These are phyloP conservation scores for Furcifer pardalis DNA, from an alignment of 2,797 vertebrate genomes.

Conservation along the genomic window DNA sequence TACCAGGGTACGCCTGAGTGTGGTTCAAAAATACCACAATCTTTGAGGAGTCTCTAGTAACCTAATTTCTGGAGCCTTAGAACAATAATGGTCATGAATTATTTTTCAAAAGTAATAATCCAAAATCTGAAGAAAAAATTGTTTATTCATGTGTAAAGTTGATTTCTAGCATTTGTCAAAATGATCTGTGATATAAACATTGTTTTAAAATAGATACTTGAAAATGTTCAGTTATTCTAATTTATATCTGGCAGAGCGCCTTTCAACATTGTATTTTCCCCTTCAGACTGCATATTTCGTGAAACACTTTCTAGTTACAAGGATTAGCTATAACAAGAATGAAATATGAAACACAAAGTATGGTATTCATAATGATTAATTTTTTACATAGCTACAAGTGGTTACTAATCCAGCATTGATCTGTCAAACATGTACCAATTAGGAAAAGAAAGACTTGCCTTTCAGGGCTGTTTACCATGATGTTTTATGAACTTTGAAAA, in stretches of 20 bases:
- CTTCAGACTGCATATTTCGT: background rate
- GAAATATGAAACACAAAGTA: background rate
- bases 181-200: background rate
- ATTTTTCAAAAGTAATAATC: too few species aligned
- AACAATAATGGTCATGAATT: too few species aligned
- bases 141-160: background rate
- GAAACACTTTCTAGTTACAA: constrained; percentile 7
- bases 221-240: background rate
- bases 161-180: background rate
- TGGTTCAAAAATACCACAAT: too few species aligned
- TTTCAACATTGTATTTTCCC: background rate
- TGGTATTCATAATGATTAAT: background rate
- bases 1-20: too few species aligned
- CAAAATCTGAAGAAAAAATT: too few species aligned
- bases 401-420: constrained; percentile 8
- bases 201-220: background rate
- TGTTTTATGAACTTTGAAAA: background rate
- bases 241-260: constrained; percentile 5
- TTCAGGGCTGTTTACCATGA: constrained; percentile 5
- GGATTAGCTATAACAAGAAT: background rate
- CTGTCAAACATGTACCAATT: constrained; percentile 4
- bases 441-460: background rate
- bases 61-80: too few species aligned
- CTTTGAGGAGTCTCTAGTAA: too few species aligned
- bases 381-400: constrained; percentile 8